Conservation (phyloP, 1,140 invertebrate genomes). For the Aradophagus sp. region DNA sequence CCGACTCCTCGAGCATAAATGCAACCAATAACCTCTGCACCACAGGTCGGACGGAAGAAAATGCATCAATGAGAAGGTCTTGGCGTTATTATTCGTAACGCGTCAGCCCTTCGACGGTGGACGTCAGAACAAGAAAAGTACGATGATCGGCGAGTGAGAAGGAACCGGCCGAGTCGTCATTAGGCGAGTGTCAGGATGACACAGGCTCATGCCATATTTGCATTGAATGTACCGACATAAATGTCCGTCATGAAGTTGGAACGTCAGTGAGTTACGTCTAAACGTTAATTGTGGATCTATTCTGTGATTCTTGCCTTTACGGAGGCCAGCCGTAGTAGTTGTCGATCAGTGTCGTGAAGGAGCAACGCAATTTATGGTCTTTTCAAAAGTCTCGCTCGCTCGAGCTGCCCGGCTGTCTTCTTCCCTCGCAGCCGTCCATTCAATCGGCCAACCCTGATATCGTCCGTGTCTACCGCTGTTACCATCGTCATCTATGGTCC, state of each 20-base stretch:
- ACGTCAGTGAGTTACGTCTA: constrained; percentile 63
- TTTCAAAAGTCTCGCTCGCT: constrained; percentile 48
- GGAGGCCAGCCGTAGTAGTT: constrained; percentile 56
- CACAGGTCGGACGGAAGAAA: constrained; percentile 15
- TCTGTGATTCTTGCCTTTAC: constrained; percentile 59
- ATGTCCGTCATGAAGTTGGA: constrained; percentile 49
- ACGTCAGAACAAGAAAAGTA: constrained; percentile 22
- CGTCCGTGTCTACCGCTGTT: too few relatives aligned
- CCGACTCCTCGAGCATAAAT: constrained; percentile 19
- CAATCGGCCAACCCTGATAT: too few relatives aligned
- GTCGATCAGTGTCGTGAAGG: constrained; percentile 60
- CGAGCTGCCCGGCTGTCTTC: constrained; percentile 30
- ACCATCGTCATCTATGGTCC: too few relatives aligned
- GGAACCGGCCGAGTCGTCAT: constrained; percentile 56
- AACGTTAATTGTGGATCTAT: constrained; percentile 65
- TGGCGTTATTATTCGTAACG: constrained; percentile 42
- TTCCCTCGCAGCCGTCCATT: constrained; percentile 21
- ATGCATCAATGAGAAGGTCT: constrained; percentile 35
- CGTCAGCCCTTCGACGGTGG: constrained; percentile 44
- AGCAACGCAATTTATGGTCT: constrained; percentile 60
- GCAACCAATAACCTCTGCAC: constrained; percentile 35
- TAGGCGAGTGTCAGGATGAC: constrained; percentile 56
- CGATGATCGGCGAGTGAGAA: constrained; percentile 36
- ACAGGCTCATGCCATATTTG: constrained; percentile 60
- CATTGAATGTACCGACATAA: constrained; percentile 63